phyloP scores from a whole-genome alignment of 2,888 invertebrate species.

The Ectemnius cavifrons region DNA sequence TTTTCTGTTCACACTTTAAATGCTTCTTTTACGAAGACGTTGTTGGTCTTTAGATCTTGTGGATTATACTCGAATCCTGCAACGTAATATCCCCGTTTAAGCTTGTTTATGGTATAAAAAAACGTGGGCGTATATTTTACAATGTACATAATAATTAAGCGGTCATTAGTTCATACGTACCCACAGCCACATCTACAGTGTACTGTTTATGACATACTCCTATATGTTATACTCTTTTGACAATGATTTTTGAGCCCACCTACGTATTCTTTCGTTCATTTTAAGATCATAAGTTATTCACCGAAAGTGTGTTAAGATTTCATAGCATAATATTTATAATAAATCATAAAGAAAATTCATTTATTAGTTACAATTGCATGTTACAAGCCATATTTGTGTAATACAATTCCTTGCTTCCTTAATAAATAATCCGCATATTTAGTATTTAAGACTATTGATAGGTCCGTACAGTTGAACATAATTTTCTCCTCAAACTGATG shows the following conservation, averaged over 20 bases:
- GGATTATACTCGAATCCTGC: too few relatives aligned
- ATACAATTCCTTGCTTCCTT: slow-evolving; percentile 53
- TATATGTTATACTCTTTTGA: too few relatives aligned
- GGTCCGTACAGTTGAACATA: slow-evolving; percentile 44
- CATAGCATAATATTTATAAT: slow-evolving; percentile 6
- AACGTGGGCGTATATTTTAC: too few relatives aligned
- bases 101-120: too few relatives aligned
- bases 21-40: too few relatives aligned
- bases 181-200: too few relatives aligned
- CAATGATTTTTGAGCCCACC: slow-evolving; percentile 4
- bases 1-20: too few relatives aligned
- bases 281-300: slow-evolving; percentile 18
- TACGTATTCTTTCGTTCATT: slow-evolving; percentile 1
- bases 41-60: too few relatives aligned
- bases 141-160: too few relatives aligned
- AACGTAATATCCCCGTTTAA: too few relatives aligned
- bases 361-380: slow-evolving; percentile 24
- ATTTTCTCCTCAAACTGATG: slow-evolving; percentile 47
- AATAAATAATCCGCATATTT: slow-evolving; percentile 61
- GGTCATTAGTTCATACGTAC: too few relatives aligned
- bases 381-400: slow-evolving; percentile 29
- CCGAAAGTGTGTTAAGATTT: slow-evolving; percentile 1
- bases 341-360: slow-evolving; percentile 1
- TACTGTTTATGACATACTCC: too few relatives aligned
- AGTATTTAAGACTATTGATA: slow-evolving; percentile 54